These are phyloP conservation scores for Quiscalus mexicanus DNA, from an alignment of 2,113 vertebrate species.

Conservation along the genomic window DNA sequence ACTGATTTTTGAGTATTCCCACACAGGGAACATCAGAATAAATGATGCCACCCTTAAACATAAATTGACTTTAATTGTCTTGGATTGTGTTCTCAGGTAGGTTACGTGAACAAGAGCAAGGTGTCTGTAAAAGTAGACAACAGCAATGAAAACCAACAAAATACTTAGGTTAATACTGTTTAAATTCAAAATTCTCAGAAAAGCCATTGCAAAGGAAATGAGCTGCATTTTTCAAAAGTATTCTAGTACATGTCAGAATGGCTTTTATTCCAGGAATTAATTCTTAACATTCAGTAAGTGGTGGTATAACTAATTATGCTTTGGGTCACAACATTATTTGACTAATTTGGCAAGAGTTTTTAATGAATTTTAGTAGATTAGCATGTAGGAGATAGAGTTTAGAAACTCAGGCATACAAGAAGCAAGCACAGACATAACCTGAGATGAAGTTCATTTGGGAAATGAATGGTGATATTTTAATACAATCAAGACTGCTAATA, in stretches of 20 bases:
- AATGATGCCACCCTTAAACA: slow-evolving; percentile 65
- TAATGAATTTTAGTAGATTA: neutral
- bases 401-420: neutral
- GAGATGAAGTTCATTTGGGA: neutral
- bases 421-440: neutral
- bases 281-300: neutral
- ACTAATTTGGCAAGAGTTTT: neutral
- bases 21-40: slow-evolving; percentile 66
- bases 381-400: neutral
- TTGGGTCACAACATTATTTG: neutral
- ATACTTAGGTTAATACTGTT: neutral
- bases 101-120: slow-evolving; percentile 64
- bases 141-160: neutral
- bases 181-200: neutral
- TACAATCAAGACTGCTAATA: neutral
- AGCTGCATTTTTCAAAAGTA: neutral
- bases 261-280: neutral
- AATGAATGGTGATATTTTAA: neutral
- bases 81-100: slow-evolving; percentile 68
- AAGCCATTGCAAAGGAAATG: neutral
- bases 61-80: slow-evolving; percentile 65
- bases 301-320: neutral
- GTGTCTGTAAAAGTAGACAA: slow-evolving; percentile 60
- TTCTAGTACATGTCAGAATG: neutral
- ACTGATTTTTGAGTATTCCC: slow-evolving; percentile 75